phyloP scores from a whole-genome alignment of 2,113 vertebrate species.

The Hydrolagus affinis region DNA sequence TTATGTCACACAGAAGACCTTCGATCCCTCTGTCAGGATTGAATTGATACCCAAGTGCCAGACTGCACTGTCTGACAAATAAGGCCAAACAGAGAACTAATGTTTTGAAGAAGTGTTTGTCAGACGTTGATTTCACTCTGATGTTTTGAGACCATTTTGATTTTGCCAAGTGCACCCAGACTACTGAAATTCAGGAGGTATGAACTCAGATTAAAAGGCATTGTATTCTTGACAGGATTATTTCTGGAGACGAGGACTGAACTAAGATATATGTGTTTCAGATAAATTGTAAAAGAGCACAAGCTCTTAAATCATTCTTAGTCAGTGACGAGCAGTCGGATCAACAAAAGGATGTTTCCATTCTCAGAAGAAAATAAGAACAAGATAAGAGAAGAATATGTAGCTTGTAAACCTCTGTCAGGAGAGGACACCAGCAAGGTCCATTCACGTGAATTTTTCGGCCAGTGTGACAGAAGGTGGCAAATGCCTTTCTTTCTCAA shows the following conservation, averaged over 20 bases:
- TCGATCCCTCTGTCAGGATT: not conserved
- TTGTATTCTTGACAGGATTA: conserved; percentile 27
- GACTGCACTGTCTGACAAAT: not conserved
- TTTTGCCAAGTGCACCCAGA: conserved; percentile 22
- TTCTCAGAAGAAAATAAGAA: conserved; percentile 16
- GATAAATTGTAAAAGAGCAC: conserved; percentile 23
- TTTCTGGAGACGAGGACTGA: not conserved
- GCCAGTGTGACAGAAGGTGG: not conserved
- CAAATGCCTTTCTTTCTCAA: not conserved
- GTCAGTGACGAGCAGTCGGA: conserved; percentile 18
- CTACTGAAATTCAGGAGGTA: conserved; percentile 16
- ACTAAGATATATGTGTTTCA: conserved; percentile 28
- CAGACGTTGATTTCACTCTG: conserved; percentile 20
- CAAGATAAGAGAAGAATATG: not conserved
- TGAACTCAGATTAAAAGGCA: conserved; percentile 18
- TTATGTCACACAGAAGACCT: not conserved
- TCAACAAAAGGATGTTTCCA: conserved; percentile 30
- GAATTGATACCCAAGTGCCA: not conserved
- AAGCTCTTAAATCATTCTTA: conserved; percentile 30
- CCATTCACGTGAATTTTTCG: not conserved
- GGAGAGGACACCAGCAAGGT: conserved; percentile 13
- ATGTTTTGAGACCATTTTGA: conserved; percentile 24
- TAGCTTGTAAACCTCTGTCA: not conserved
- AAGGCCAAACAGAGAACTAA: not conserved
- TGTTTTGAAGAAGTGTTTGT: conserved; percentile 5